phyloP scores from a whole-genome alignment of 2,113 vertebrate species.

The Chlamydotis undulata region DNA sequence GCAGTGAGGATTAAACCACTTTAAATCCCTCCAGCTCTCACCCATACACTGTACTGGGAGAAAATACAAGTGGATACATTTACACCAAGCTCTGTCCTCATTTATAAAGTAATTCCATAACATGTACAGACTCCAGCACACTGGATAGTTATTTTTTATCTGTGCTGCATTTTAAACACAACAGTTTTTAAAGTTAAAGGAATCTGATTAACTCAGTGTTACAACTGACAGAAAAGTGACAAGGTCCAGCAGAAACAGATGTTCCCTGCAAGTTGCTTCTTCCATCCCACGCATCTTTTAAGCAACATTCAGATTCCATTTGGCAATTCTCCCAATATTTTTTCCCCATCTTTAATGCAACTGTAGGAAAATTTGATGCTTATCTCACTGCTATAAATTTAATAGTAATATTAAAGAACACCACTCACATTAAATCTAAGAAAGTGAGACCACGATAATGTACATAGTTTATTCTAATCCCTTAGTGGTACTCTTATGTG shows the following conservation, averaged over 20 bases:
- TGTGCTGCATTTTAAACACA: slow-evolving; percentile 37
- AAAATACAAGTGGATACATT: background rate
- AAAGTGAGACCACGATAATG: background rate
- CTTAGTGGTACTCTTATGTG: background rate
- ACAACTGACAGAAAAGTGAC: slow-evolving; percentile 48
- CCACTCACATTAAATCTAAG: background rate
- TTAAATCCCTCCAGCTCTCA: background rate
- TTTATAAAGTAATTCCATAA: slow-evolving; percentile 28
- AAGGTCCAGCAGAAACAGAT: slow-evolving; percentile 67
- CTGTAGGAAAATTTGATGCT: slow-evolving; percentile 28
- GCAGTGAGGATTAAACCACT: slow-evolving; percentile 37
- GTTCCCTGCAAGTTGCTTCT: slow-evolving; percentile 60
- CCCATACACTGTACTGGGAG: background rate
- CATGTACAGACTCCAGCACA: background rate
- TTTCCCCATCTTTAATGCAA: slow-evolving; percentile 26
- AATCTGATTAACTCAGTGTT: slow-evolving; percentile 35
- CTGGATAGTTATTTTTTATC: slow-evolving; percentile 29
- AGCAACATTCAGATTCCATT: slow-evolving; percentile 63
- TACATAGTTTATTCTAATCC: background rate
- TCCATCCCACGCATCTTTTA: slow-evolving; percentile 54
- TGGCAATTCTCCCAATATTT: slow-evolving; percentile 45
- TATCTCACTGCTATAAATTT: slow-evolving; percentile 28
- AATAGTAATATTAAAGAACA: background rate
- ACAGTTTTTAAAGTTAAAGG: slow-evolving; percentile 43
- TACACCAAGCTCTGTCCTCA: background rate